These are phyloP conservation scores for Chroicocephalus ridibundus DNA, from an alignment of 2,113 vertebrate genomes.

Conservation along the genomic window DNA sequence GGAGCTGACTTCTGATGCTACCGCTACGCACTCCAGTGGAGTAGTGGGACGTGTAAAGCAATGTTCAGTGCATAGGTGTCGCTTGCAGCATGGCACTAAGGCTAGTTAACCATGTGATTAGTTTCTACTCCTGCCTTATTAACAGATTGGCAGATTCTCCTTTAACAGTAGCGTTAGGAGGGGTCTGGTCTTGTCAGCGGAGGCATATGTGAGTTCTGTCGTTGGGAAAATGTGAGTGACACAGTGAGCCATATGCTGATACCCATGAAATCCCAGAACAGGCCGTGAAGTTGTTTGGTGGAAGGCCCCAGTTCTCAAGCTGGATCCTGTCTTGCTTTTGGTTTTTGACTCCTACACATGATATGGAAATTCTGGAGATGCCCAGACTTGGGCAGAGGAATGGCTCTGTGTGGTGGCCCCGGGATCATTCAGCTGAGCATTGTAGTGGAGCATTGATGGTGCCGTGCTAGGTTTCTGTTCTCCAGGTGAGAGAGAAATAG, in stretches of 20 bases:
- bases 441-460: background rate
- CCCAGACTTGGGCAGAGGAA: background rate
- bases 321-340: background rate
- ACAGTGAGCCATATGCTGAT: background rate
- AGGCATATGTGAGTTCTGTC: background rate
- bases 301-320: background rate
- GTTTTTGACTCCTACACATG: background rate
- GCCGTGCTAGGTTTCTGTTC: background rate
- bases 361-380: background rate
- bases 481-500: background rate
- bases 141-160: background rate
- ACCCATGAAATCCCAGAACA: background rate
- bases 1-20: background rate
- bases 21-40: background rate
- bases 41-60: background rate
- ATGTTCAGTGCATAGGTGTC: background rate
- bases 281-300: background rate
- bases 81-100: background rate
- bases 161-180: background rate
- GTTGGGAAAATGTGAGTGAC: background rate
- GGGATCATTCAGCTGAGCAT: background rate
- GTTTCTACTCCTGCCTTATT: background rate
- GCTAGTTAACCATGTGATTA: background rate
- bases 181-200: background rate
- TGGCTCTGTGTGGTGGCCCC: background rate